Evolutionary conservation across 2,888 invertebrate species (phyloP), one percentile per base, ranked within the genome.

Genomic region (Meteorus cinctellus): DNA sequence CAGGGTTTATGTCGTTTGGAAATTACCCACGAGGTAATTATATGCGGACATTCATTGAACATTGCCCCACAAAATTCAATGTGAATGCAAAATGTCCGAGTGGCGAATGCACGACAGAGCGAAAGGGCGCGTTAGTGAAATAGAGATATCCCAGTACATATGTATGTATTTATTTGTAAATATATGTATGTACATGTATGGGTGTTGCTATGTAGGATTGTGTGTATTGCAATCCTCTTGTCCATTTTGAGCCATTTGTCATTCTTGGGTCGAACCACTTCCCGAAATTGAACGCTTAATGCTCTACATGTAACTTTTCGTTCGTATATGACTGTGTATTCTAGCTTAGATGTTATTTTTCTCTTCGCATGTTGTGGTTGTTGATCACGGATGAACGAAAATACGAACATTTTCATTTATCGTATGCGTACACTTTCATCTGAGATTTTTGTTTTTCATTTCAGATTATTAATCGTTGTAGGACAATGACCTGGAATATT

Each of bases 231-330:
- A 5, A 31, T 63, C 29, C 63, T 63, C 63, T 16, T 34, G 34
- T 60, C 34, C 34, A 63, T 63, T 63, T 63, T 63, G 34, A 29
- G 16, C 63, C 63, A 63, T 63, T 63, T 63, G 63, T 63, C 29
- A 63, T 63, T 67, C 67, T 67, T 36, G 41, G 65, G 67, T 67
- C 48, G 67, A 67, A 67, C 45, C 67, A 67, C 67, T 67, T 67
- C 27, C 67, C 67, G 65, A 67, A 67, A 67, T 67, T 67, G 67
- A 67, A 67, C 67, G 48, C 48, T 67, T 67, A 67, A 67, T 67
- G 67, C 48, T 67, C 67, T 24, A 41, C 48, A 67, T 14, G 29
- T 24, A 24, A 67, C 12, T 45, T 45, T 67, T 67, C 16, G 29
- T 27, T 63, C 31, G n/a, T 27, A 29, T 63, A 8, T 63, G 31